A percentile compares a stretch with the other conserved stretches of the same genome.
phyloP scores from a whole-genome alignment of 2,113 vertebrate genomes.

The Brachirus orientalis region DNA sequence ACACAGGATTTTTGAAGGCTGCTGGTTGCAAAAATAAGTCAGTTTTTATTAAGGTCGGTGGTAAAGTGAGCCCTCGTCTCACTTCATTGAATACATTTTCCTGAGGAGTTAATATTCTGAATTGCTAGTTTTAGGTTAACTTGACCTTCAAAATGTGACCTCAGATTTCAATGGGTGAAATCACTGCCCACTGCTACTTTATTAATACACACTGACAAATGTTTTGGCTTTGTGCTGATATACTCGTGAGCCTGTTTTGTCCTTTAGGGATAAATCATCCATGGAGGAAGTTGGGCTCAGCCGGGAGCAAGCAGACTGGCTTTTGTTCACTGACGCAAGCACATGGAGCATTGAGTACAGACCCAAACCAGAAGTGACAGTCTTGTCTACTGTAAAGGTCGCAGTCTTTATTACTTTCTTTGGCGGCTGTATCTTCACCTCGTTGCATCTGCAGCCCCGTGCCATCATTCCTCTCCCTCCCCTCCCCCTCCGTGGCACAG shows the following conservation, averaged over 20 bases:
- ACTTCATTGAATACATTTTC: no score
- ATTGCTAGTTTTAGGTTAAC: no score
- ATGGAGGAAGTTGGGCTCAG: no score
- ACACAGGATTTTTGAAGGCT: no score
- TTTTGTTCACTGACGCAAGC: slow-evolving; percentile 15
- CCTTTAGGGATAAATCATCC: no score
- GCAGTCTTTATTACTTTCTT: slow-evolving; percentile 40
- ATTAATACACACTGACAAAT: not conserved
- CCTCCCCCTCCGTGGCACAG: slow-evolving; percentile 44
- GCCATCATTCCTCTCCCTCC: slow-evolving; percentile 1
- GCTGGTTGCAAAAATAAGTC: no score
- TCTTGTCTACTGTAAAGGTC: slow-evolving; percentile 71
- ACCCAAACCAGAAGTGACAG: slow-evolving; percentile 64
- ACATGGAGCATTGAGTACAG: not conserved
- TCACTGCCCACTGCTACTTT: no score
- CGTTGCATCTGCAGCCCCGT: slow-evolving; percentile 10
- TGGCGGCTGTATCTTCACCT: slow-evolving; percentile 17
- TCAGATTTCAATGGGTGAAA: no score
- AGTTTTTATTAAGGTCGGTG: no score
- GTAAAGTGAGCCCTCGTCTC: no score
- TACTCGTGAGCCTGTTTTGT: not conserved
- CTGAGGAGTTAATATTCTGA: no score
- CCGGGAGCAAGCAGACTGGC: not conserved
- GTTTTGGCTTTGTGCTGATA: not conserved
- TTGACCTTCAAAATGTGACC: no score